Percentiles rank a stretch among this genome's conserved stretches.
Evolutionary conservation across 2,888 invertebrate genomes (phyloP).

Genomic region (Cryptosula pallasiana): DNA sequence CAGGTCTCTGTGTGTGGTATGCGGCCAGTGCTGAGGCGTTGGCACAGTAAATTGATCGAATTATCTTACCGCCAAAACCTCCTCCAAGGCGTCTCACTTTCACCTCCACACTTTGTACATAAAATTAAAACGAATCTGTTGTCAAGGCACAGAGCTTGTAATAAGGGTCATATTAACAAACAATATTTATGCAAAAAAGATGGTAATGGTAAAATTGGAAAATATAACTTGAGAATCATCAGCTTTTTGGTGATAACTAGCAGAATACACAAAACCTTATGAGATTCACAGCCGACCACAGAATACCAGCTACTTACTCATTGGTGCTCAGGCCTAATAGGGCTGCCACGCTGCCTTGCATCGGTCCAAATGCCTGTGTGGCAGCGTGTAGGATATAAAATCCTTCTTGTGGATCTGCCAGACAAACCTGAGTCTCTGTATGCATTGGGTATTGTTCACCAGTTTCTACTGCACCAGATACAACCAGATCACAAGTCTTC

Average conservation of each 20-base stretch:
- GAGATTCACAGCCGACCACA: too few relatives aligned
- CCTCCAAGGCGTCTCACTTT: constrained; percentile 72
- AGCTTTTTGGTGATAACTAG: too few relatives aligned
- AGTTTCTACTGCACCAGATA: constrained; percentile 56
- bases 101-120: constrained; percentile 72
- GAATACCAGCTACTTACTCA: too few relatives aligned
- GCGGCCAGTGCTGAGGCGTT: constrained; percentile 69
- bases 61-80: constrained; percentile 73
- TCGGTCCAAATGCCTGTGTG: constrained; percentile 43
- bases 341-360: constrained; percentile 36
- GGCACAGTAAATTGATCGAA: constrained; percentile 60
- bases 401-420: constrained; percentile 7
- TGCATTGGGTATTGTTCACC: constrained; percentile 69
- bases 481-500: constrained; percentile 32
- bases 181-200: too few relatives aligned
- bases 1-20: constrained; percentile 59
- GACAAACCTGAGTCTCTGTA: constrained; percentile 62
- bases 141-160: too few relatives aligned
- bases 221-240: too few relatives aligned
- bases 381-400: constrained; percentile 50
- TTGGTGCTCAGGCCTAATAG: constrained; percentile 37
- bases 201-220: too few relatives aligned
- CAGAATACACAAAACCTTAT: too few relatives aligned
- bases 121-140: too few relatives aligned
- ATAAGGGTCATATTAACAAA: too few relatives aligned